Percentiles rank a stretch among this genome's conserved stretches.
Evolutionary conservation across 2,797 vertebrate species (phyloP).

Genomic region (Aldrovandia affinis): DNA sequence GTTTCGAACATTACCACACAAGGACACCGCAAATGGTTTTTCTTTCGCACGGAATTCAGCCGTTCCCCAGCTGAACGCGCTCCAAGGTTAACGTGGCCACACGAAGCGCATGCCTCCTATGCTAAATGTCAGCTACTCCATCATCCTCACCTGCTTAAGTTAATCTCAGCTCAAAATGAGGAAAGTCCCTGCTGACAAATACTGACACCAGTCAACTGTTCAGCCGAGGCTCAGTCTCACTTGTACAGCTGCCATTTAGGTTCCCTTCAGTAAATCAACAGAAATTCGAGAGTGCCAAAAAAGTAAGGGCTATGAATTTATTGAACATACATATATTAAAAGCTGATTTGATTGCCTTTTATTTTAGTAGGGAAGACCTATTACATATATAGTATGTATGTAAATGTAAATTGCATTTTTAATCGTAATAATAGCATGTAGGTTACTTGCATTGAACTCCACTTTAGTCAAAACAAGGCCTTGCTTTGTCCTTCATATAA

Average conservation of each 20-base stretch:
- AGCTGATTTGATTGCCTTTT: neutral
- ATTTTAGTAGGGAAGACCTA: neutral
- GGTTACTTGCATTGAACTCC: no score
- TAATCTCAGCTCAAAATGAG: neutral
- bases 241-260: neutral
- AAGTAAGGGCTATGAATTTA: neutral
- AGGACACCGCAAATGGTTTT: neutral
- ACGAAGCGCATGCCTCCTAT: neutral
- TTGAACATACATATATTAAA: neutral
- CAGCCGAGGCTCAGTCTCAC: neutral
- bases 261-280: neutral
- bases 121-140: conserved; percentile 1
- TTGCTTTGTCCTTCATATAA: neutral
- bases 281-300: neutral
- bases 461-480: no score
- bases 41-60: neutral
- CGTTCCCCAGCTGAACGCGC: neutral
- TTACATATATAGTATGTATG: neutral
- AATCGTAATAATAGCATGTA: no score
- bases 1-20: neutral
- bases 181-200: neutral
- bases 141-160: neutral
- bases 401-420: no score
- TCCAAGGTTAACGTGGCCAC: neutral
- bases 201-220: neutral